Conservation (phyloP, 53 echinoderm and acorn worm species). For the Temnopleurus reevesii region DNA sequence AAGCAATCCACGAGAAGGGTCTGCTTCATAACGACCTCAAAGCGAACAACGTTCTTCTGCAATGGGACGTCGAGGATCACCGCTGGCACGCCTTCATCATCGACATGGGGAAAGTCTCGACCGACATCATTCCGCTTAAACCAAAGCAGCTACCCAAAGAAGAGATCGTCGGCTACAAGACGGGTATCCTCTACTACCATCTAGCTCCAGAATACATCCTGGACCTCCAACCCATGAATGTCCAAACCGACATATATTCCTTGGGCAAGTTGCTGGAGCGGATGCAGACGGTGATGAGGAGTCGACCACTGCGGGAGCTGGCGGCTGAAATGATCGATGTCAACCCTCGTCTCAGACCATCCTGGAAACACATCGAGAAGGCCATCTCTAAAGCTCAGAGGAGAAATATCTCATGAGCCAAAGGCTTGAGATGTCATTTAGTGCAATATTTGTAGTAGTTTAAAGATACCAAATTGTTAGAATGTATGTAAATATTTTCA, state of each 20-base stretch:
- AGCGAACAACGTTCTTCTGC: slow-evolving; percentile 46
- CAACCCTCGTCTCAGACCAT: slow-evolving; percentile 30
- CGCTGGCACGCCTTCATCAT: slow-evolving; percentile 50
- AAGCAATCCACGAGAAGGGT: slow-evolving; percentile 44
- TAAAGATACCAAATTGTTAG: neutral
- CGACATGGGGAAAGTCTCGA: slow-evolving; percentile 47
- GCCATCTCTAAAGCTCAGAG: neutral
- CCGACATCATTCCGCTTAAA: slow-evolving; percentile 7
- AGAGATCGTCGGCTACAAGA: slow-evolving; percentile 23
- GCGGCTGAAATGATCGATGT: slow-evolving; percentile 7
- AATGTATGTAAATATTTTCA: too few species aligned
- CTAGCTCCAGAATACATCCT: slow-evolving; percentile 52
- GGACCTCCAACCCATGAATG: neutral
- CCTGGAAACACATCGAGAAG: slow-evolving; percentile 45
- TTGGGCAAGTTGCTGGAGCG: slow-evolving; percentile 17
- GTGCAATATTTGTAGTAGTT: neutral
- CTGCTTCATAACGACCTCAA: slow-evolving; percentile 51
- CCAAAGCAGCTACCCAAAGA: slow-evolving; percentile 16
- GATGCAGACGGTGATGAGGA: neutral
- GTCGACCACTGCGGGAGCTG: neutral
- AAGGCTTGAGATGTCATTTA: neutral
- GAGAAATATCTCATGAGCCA: neutral
- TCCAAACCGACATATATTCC: slow-evolving; percentile 48
- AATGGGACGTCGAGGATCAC: neutral
- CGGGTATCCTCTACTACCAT: slow-evolving; percentile 4